These are phyloP conservation scores for Frieseomelitta varia DNA, from an alignment of 1,140 invertebrate species.

Conservation along the genomic window DNA sequence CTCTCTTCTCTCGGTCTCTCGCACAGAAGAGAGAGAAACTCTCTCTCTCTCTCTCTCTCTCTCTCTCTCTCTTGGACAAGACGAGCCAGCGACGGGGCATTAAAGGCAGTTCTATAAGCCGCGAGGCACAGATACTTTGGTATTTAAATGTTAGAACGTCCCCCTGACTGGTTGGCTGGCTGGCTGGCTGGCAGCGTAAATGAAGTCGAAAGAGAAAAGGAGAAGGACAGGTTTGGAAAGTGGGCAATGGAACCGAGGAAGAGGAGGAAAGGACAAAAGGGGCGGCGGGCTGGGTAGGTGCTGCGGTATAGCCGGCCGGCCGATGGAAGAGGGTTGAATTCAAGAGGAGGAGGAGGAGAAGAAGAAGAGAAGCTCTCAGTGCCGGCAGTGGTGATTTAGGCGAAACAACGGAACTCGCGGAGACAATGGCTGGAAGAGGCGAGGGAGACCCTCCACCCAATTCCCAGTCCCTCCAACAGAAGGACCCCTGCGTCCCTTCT, in stretches of 20 bases:
- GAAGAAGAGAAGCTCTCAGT: slow-evolving; percentile 52
- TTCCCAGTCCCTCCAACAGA: neutral
- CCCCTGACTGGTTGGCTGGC: neutral
- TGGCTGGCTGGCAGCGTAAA: slow-evolving; percentile 42
- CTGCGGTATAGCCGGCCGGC: slow-evolving; percentile 18
- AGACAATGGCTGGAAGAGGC: slow-evolving; percentile 61
- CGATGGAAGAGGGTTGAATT: slow-evolving; percentile 54
- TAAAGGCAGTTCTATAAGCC: slow-evolving; percentile 69
- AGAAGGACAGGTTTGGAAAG: neutral
- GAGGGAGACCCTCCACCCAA: slow-evolving; percentile 27
- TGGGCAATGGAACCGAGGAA: neutral
- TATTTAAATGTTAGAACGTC: slow-evolving; percentile 75
- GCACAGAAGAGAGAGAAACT: slow-evolving; percentile 32
- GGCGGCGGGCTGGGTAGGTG: slow-evolving; percentile 9
- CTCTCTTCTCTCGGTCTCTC: neutral
- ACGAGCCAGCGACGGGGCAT: slow-evolving; percentile 55
- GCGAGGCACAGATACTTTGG: slow-evolving; percentile 69
- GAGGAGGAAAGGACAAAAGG: slow-evolving; percentile 24
- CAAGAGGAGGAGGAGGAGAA: neutral
- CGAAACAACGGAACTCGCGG: slow-evolving; percentile 67
- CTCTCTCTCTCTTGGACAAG: slow-evolving; percentile 22
- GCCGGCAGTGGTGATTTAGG: slow-evolving; percentile 63
- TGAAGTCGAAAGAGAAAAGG: slow-evolving; percentile 56
- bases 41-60: slow-evolving; percentile 34
- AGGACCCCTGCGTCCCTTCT: neutral